These are phyloP conservation scores for Pipistrellus pipistrellus DNA, from an alignment of 2,797 vertebrate species.

Conservation along the genomic window DNA sequence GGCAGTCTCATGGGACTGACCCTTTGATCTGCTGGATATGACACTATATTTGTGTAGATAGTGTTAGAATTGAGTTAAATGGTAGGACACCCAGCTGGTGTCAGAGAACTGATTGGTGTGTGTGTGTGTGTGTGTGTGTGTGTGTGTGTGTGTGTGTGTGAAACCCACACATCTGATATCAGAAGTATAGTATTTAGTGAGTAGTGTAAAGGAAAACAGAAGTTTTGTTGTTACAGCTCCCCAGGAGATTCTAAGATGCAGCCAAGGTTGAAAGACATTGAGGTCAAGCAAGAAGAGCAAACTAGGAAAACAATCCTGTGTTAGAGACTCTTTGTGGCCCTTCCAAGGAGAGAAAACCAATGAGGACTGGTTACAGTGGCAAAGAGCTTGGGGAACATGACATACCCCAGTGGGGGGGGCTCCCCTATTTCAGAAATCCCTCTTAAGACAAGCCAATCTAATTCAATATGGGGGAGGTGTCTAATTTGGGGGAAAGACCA, in stretches of 20 bases:
- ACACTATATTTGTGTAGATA: background rate
- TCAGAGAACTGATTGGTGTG: background rate
- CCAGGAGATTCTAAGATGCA: background rate
- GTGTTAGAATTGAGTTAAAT: background rate
- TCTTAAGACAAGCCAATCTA: background rate
- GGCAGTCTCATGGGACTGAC: background rate
- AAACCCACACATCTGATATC: background rate
- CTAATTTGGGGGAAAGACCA: background rate
- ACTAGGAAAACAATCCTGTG: background rate
- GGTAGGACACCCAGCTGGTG: background rate
- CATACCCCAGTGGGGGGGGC: too few relatives aligned
- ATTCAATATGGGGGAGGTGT: background rate
- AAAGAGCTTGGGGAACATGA: background rate
- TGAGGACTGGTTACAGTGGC: background rate
- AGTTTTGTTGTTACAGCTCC: background rate
- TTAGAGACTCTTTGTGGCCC: background rate
- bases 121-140: background rate
- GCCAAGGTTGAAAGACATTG: background rate
- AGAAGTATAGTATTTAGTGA: background rate
- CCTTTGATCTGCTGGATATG: background rate
- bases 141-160: too few relatives aligned
- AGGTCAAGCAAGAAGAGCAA: background rate
- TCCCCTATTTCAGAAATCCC: background rate
- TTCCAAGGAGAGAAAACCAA: background rate
- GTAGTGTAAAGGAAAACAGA: background rate